Evolutionary conservation across 2,797 vertebrate genomes (phyloP), one percentile per base, ranked within the genome.

Genomic region (Spinibarbus caldwelli): DNA sequence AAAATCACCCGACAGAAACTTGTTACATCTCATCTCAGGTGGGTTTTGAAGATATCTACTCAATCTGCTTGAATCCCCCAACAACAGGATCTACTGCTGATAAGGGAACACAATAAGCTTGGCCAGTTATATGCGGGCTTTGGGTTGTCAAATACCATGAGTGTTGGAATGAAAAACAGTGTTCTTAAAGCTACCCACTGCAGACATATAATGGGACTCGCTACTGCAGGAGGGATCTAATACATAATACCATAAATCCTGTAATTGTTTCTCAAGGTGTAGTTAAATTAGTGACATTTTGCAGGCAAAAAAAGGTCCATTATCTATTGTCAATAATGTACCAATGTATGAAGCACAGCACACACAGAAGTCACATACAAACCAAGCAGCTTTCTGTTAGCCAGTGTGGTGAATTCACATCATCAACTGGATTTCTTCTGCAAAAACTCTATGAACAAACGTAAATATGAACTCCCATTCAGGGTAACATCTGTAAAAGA

Each of bases 71-170:
- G 38, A 79, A 82, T 81, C 78, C 82, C 57, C 47, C 62, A 70
- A 57, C 43, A 75, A 83, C 62, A 86, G 31, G 54, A 86, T 87
- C 49, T 83, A 82, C 75, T 36, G 84, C 66, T 79, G 68, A 86
- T 84, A 86, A 85, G 72, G 76, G 75, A 82, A 78, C 19, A 66
- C 59, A 84, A 82, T 84, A 86, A 87, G 70, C 23, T 76, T 80
- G 49, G 82, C 17, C 52, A 54, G 78, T 70, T 85, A 80, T 84
- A 86, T 5, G 59, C 43, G 72, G 36, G 73, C 57, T 83, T 62
- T 31, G 11, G n/a, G 19, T 83, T 80, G 66, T 86, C 80, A 36
- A 73, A 80, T 52, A 70, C 38, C 54, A 79, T 72, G 67, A 85
- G 31, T 23, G 31, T 26, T 49, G 41, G 17, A 80, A 85, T 83